phyloP scores from a whole-genome alignment of 2,888 invertebrate genomes.

The Phragmatobia fuliginosa region DNA sequence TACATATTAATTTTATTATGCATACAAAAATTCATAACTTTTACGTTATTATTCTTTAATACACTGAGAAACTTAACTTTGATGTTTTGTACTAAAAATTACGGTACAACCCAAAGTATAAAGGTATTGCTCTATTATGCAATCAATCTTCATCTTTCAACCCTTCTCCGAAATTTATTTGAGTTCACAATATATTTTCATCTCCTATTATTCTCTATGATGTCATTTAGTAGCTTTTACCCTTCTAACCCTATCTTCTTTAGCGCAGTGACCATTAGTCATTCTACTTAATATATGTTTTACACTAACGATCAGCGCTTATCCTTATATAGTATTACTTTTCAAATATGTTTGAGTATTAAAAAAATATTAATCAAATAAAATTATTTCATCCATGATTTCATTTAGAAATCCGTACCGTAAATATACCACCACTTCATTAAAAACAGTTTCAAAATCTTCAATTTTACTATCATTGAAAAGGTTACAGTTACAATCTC shows the following conservation, averaged over 20 bases:
- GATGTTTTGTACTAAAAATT: too few species aligned
- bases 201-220: neutral
- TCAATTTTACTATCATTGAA: conserved; percentile 2
- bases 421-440: neutral
- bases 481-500: neutral
- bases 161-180: neutral
- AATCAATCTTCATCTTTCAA: neutral
- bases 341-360: neutral
- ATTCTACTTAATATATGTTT: neutral
- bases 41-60: too few species aligned
- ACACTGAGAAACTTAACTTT: too few species aligned
- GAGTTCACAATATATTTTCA: neutral
- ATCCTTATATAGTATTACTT: neutral
- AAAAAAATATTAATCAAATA: neutral
- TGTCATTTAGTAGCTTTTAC: neutral
- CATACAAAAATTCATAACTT: too few species aligned
- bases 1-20: too few species aligned
- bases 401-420: neutral
- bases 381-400: neutral
- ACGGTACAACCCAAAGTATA: neutral
- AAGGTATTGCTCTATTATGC: neutral
- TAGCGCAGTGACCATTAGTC: neutral
- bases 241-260: neutral
- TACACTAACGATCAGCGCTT: neutral
- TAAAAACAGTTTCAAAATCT: neutral